A percentile compares a stretch with the other conserved stretches of the same genome.
Conservation (phyloP, 2,797 vertebrate species). For the Oophaga sylvatica region DNA sequence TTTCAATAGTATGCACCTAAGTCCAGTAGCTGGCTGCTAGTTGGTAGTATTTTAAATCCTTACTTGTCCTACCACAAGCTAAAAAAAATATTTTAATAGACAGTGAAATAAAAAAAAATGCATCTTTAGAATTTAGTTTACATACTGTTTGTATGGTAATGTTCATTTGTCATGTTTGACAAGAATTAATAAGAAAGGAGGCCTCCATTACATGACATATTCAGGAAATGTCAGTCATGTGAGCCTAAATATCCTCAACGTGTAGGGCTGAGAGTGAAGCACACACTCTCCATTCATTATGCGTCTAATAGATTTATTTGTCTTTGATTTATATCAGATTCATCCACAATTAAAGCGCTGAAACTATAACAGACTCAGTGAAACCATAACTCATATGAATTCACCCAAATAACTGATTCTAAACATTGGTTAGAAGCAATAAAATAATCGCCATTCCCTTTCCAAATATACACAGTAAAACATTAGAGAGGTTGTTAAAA, state of each 20-base stretch:
- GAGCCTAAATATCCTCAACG: conserved; percentile 44
- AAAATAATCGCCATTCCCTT: conserved; percentile 44
- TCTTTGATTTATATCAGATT: conserved; percentile 53
- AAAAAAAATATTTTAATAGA: too few relatives aligned
- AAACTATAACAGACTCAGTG: conserved; percentile 43
- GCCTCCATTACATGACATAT: conserved; percentile 21
- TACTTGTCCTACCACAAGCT: too few relatives aligned
- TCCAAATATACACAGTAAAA: conserved; percentile 43
- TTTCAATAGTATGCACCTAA: too few relatives aligned
- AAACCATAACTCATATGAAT: conserved; percentile 30
- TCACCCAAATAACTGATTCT: conserved; percentile 41
- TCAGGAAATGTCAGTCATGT: conserved; percentile 44
- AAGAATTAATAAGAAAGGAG: conserved; percentile 47
- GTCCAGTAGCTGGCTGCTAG: too few relatives aligned
- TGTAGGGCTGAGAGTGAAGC: conserved; percentile 46
- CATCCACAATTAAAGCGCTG: conserved; percentile 27
- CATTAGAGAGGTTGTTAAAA: neutral
- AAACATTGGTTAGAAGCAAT: conserved; percentile 41
- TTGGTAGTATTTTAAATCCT: too few relatives aligned
- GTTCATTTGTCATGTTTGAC: neutral
- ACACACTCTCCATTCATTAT: conserved; percentile 44
- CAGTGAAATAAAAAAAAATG: too few relatives aligned
- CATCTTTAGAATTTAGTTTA: neutral
- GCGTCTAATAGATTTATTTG: conserved; percentile 45
- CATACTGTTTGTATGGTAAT: neutral